These are phyloP conservation scores for Eremophila alpestris DNA, from an alignment of 2,797 vertebrate genomes.

Conservation along the genomic window DNA sequence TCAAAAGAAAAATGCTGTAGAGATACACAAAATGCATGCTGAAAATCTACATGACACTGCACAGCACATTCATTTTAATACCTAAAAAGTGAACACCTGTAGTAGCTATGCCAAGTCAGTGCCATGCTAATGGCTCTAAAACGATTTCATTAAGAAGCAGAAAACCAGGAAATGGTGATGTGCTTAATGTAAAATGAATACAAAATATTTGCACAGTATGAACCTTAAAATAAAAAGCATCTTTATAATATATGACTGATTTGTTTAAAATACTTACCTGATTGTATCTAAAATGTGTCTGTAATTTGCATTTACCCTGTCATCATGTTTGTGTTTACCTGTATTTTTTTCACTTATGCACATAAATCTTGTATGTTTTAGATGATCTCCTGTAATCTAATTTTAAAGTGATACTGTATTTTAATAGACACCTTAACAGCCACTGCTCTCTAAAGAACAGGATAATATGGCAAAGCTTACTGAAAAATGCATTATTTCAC, in stretches of 20 bases:
- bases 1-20: background rate
- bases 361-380: background rate
- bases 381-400: background rate
- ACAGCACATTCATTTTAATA: constrained; percentile 45
- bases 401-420: background rate
- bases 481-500: background rate
- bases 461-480: background rate
- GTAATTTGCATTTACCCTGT: background rate
- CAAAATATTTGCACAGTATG: background rate
- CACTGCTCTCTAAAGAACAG: background rate
- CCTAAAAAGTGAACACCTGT: constrained; percentile 3
- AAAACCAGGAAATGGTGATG: background rate
- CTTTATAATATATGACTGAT: background rate
- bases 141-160: constrained; percentile 33
- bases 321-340: background rate
- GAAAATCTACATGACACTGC: constrained; percentile 19
- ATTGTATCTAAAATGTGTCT: background rate
- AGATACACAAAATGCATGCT: background rate
- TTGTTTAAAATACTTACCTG: background rate
- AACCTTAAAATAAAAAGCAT: background rate
- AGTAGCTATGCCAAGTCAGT: constrained; percentile 27
- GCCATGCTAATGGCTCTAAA: constrained; percentile 21
- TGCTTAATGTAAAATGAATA: constrained; percentile 16
- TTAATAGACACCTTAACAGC: background rate
- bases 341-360: background rate